Percentiles rank a stretch among this genome's conserved stretches.
phyloP scores from a whole-genome alignment of 2,113 vertebrate genomes.

The Hippolais icterina region DNA sequence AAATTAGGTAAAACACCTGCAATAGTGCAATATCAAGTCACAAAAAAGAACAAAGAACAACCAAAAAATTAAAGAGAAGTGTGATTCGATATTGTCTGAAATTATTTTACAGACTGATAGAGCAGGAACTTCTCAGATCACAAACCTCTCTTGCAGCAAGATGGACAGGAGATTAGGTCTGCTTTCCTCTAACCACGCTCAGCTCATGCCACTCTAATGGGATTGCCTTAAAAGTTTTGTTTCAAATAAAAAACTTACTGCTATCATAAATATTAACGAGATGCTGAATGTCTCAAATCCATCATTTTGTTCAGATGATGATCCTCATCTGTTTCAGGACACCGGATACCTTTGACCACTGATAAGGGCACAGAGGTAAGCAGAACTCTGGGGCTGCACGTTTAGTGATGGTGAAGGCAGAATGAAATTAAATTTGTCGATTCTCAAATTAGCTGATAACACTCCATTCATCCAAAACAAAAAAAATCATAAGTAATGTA shows the following conservation, averaged over 20 bases:
- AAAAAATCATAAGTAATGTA: not conserved
- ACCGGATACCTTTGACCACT: not conserved
- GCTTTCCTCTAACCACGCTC: not conserved
- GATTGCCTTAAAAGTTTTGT: not conserved
- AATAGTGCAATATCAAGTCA: not conserved
- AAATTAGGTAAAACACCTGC: not conserved
- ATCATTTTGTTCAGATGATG: not conserved
- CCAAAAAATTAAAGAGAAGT: not conserved
- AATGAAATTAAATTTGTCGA: not conserved
- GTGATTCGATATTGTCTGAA: not conserved
- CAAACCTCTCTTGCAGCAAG: not conserved
- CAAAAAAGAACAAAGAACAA: not conserved
- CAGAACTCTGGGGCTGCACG: not conserved
- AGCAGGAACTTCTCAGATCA: not conserved
- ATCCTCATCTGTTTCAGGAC: constrained; percentile 6
- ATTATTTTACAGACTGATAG: not conserved
- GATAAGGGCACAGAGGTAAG: not conserved
- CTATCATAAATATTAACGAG: constrained; percentile 27
- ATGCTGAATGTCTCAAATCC: not conserved
- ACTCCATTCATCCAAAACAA: accelerated
- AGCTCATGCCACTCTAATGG: not conserved
- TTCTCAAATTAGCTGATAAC: not conserved
- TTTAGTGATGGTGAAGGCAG: not conserved
- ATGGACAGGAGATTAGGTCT: not conserved
- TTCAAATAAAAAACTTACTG: constrained; percentile 21